Evolutionary conservation across 2,113 vertebrate genomes (phyloP), one percentile per base, ranked within the genome.

Genomic region (Varanus salvator): DNA sequence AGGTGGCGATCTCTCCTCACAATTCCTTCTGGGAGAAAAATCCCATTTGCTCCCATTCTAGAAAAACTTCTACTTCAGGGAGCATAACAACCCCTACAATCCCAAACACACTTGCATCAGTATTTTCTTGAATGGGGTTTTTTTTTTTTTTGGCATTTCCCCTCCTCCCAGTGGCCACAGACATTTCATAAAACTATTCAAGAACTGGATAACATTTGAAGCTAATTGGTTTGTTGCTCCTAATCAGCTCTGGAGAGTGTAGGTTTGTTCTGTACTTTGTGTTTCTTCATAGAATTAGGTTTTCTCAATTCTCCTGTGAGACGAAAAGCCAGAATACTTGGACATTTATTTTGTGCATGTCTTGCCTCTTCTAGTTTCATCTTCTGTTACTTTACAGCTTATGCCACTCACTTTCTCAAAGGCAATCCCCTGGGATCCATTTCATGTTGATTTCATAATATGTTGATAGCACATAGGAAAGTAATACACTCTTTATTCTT

Each of bases 1-100:
- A 96, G 96, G 85, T 96, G 95, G 94, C 95, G 93, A 90, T 91
- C 93, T 95, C 94, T 92, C 90, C 69, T 91, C 54, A 95, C 78
- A 50, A 80, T 88, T 90, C 52, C 54, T 87, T 86, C 54, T 1
- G 3, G 23, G 12, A 5, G 27, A 1, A 29, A 23, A 71, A 60
- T 1, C 29, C 29, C 57, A 87, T 38, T 57, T 81, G 15, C 2
- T 90, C 1, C 17, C 4, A 3, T 27, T 80, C n/a, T 80, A 80
- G 38, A 71, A 88, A 81, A 72, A 1, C n/a, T 80, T 64, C 19
- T 72, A 29, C 12, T 52, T 72, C 7, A 31, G 50, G 64, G 29
- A 81, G 11, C 14, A 2, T 3, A 81, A 52, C 54, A 7, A 64
- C 12, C 12, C 12, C 9, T 15, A 64, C 17, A 60, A 64, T 5